Evolutionary conservation across 1,140 invertebrate species (phyloP).

Genomic region (Ceratina calcarata): DNA sequence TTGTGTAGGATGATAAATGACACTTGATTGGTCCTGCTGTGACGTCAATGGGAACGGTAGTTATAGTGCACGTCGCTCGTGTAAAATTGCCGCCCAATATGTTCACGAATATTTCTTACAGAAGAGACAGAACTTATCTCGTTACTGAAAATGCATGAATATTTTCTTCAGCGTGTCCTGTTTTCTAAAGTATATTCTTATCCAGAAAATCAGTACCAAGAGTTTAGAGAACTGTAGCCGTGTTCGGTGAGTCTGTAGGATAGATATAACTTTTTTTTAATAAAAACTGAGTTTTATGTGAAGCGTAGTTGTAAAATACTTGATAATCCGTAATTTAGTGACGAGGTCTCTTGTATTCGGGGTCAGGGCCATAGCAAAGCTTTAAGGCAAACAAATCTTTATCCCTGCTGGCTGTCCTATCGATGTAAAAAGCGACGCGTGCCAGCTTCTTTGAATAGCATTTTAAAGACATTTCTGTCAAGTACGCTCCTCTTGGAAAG

Average conservation of each 20-base stretch:
- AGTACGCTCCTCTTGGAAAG: background rate
- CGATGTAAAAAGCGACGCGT: slow-evolving; percentile 19
- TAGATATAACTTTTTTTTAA: too few species aligned
- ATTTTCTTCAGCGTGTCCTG: too few species aligned
- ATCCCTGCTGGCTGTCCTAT: background rate
- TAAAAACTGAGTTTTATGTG: background rate
- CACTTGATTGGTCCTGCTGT: background rate
- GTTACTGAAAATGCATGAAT: background rate
- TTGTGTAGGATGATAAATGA: slow-evolving; percentile 1
- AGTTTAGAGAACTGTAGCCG: background rate
- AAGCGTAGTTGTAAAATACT: background rate
- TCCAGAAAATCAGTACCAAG: background rate
- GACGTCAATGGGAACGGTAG: slow-evolving; percentile 45
- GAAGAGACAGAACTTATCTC: background rate
- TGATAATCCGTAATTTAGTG: background rate
- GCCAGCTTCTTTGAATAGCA: background rate
- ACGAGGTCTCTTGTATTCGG: slow-evolving; percentile 35
- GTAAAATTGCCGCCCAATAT: slow-evolving; percentile 33
- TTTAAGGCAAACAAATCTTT: slow-evolving; percentile 55
- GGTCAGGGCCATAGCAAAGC: slow-evolving; percentile 63
- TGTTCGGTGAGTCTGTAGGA: background rate
- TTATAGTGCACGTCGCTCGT: slow-evolving; percentile 39
- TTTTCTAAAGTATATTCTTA: background rate
- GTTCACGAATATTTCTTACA: background rate
- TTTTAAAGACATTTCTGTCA: slow-evolving; percentile 2